Evolutionary conservation across 2,888 invertebrate species (phyloP), one percentile per base, ranked within the genome.

Genomic region (Liodrosophila aerea): DNA sequence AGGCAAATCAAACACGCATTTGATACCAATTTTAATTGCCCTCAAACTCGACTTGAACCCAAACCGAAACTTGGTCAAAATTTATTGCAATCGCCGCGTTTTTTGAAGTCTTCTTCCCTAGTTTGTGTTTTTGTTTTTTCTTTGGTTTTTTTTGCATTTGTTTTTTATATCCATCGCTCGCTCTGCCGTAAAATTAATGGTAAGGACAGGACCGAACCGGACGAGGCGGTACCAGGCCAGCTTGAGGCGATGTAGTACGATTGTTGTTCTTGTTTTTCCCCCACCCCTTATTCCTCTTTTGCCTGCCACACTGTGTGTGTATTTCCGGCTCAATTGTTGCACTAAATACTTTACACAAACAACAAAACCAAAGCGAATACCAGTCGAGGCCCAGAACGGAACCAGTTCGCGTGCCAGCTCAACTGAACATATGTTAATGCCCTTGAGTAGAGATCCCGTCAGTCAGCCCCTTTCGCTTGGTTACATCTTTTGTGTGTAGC

Each of bases 241-340:
- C 57, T 31, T 56, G 50, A 69, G 63, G 69, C 69, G 49, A 22
- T 54, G 29, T 41, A 30, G 22, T 22, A 22, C 22, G 22, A 22
- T 22, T 22, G 22, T 22, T 22, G 22, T 22, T 22, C n/a, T n/a
- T n/a, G n/a, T 54, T 54, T 64, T 51, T 11, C 50, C 37, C 39
- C 7, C 30, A 5, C 30, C 31, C 29, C 13, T 43, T 9, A 13
- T n/a, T 29, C 41, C 15, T 46, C 44, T 33, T 61, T 36, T 62
- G 4, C 27, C 27, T 7, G 22, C 22, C 22, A 5, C 22, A 5
- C 22, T 57, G 22, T 49, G 61, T 58, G 45, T 71, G 22, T 67
- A 70, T 80, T 85, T 81, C 81, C 81, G 68, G 69, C 80, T 81
- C 84, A 80, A 85, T 85, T 80, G 84, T 64, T 78, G 66, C 85